Evolutionary conservation across 2,797 vertebrate species (phyloP).

Genomic region (Melanotaenia maccullochi): DNA sequence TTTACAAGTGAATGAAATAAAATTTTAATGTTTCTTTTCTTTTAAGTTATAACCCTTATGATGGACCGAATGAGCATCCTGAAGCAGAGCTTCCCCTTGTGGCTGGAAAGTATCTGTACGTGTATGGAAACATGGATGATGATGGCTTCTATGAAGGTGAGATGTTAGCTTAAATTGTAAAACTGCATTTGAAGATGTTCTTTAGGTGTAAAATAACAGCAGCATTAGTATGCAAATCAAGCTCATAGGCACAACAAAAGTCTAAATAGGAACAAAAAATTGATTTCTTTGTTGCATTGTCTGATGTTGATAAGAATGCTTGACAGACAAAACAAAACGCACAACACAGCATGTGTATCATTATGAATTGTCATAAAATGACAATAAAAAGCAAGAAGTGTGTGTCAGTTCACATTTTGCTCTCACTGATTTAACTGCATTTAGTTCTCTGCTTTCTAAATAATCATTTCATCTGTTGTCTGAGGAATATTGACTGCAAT

Average conservation of each 20-base stretch:
- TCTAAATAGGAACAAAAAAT: conserved; percentile 1
- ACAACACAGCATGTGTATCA: conserved; percentile 17
- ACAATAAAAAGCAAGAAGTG: conserved; percentile 23
- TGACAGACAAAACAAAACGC: conserved; percentile 31
- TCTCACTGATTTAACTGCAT: neutral
- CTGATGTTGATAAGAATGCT: conserved; percentile 18
- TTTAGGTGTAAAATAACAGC: neutral
- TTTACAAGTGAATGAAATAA: neutral
- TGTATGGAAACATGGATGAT: conserved; percentile 98
- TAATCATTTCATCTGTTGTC: neutral
- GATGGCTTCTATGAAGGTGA: conserved; percentile 98
- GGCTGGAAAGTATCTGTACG: conserved; percentile 96
- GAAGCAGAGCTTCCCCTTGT: conserved; percentile 98
- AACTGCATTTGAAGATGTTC: conserved; percentile 1
- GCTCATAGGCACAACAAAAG: neutral
- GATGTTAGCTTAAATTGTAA: conserved; percentile 20
- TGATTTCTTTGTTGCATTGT: conserved; percentile 16
- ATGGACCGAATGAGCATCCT: conserved; percentile 97
- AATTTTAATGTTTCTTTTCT: neutral
- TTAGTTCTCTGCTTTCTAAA: neutral
- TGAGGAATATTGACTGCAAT: neutral
- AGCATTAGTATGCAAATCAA: neutral
- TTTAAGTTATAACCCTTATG: conserved; percentile 95
- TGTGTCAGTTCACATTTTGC: conserved; percentile 14
- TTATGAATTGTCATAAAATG: conserved; percentile 11